Evolutionary conservation across 2,888 invertebrate species (phyloP).

Genomic region (Axea sp.): DNA sequence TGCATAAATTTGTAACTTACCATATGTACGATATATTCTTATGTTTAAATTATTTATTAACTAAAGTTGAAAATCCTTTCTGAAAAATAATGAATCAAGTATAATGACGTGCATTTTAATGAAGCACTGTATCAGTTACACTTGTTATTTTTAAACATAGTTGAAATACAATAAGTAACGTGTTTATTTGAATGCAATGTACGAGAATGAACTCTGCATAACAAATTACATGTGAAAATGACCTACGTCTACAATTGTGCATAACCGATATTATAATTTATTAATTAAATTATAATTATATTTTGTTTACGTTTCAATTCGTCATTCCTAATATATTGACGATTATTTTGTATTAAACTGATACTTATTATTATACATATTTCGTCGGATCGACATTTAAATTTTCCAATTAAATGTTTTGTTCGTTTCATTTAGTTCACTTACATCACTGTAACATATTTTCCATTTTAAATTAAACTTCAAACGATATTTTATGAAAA

Average conservation of each 20-base stretch:
- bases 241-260: conserved; percentile 4
- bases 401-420: too few relatives aligned
- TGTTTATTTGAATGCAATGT: conserved; percentile 31
- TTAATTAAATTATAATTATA: conserved; percentile 21
- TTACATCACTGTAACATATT: too few relatives aligned
- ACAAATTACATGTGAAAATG: conserved; percentile 16
- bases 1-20: conserved; percentile 4
- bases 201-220: conserved; percentile 18
- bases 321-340: too few relatives aligned
- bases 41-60: conserved; percentile 42
- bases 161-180: conserved; percentile 45
- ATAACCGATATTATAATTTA: conserved; percentile 26
- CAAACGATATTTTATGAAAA: too few relatives aligned
- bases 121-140: conserved; percentile 40
- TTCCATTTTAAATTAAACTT: too few relatives aligned
- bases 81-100: conserved; percentile 49
- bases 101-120: conserved; percentile 51
- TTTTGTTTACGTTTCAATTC: conserved; percentile 11
- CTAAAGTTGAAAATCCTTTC: conserved; percentile 46
- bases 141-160: conserved; percentile 50
- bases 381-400: too few relatives aligned
- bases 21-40: conserved; percentile 16
- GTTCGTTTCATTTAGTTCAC: too few relatives aligned
- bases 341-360: conserved; percentile 14
- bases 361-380: too few relatives aligned